phyloP scores from a whole-genome alignment of 1,140 invertebrate genomes.

The Coptotermes formosanus region DNA sequence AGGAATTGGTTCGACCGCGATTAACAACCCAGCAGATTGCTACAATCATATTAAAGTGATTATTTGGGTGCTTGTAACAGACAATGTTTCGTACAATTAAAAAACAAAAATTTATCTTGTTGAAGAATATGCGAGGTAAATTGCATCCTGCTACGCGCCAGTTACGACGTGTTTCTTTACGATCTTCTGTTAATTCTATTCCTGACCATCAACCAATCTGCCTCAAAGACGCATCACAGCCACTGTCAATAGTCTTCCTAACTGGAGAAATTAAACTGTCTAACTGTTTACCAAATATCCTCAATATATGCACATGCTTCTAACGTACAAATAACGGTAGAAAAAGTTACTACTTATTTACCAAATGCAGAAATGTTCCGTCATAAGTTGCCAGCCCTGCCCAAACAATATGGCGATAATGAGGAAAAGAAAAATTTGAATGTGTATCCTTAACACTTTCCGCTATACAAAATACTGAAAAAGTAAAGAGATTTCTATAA shows the following conservation, averaged over 20 bases:
- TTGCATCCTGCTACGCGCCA: constrained; percentile 7
- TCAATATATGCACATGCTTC: neutral
- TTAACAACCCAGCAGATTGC: no score
- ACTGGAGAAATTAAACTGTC: neutral
- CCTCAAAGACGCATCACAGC: neutral
- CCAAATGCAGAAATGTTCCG: constrained; percentile 28
- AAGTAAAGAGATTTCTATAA: neutral
- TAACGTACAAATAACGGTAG: neutral
- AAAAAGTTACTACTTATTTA: constrained; percentile 8
- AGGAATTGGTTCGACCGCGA: no score
- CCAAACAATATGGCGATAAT: constrained; percentile 33
- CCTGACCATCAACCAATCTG: neutral
- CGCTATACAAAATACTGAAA: neutral
- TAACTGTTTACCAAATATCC: neutral
- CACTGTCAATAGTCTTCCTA: neutral
- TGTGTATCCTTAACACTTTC: neutral
- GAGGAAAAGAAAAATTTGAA: neutral
- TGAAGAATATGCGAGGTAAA: neutral
- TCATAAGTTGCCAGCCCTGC: constrained; percentile 35
- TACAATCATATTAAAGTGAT: no score
- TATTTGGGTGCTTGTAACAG: no score
- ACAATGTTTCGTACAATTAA: neutral
- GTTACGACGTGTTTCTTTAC: neutral
- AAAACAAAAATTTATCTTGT: neutral
- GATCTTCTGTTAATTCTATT: neutral